Conservation (phyloP, 2,888 invertebrate genomes). For the Platycheirus rosarum region DNA sequence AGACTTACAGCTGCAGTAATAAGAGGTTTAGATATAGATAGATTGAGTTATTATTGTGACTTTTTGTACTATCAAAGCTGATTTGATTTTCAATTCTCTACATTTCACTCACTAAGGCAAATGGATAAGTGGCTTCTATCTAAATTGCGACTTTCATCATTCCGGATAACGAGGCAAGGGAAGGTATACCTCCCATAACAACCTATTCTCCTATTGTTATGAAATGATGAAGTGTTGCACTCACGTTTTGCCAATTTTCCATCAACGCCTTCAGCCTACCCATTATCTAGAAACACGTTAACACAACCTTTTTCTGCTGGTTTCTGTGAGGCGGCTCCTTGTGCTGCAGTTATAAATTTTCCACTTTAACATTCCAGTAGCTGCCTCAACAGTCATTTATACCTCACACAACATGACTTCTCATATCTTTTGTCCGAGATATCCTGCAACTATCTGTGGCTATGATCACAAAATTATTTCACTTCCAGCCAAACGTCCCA, state of each 20-base stretch:
- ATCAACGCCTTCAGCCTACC: not conserved
- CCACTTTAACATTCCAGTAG: conserved; percentile 16
- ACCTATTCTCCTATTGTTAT: not conserved
- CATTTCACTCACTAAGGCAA: too few relatives aligned
- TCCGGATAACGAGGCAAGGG: too few relatives aligned
- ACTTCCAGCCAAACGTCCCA: not conserved
- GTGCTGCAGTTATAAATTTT: conserved; percentile 12
- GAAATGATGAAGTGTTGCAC: not conserved
- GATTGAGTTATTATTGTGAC: too few relatives aligned
- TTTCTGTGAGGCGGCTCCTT: not conserved
- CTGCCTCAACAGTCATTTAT: conserved; percentile 14
- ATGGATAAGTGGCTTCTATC: too few relatives aligned
- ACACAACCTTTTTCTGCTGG: conserved; percentile 15
- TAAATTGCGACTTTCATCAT: too few relatives aligned
- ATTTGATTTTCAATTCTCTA: too few relatives aligned
- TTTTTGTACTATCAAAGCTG: too few relatives aligned
- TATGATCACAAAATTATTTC: conserved; percentile 18
- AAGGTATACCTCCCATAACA: too few relatives aligned
- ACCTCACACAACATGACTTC: conserved; percentile 10
- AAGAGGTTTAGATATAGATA: too few relatives aligned
- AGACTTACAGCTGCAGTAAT: too few relatives aligned
- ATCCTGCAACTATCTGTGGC: conserved; percentile 3
- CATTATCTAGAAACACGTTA: conserved; percentile 33
- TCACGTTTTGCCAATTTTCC: conserved; percentile 31
- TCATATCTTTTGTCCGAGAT: conserved; percentile 31